These are phyloP conservation scores for Drosophila dives DNA, from an alignment of 2,888 invertebrate species.

Conservation along the genomic window DNA sequence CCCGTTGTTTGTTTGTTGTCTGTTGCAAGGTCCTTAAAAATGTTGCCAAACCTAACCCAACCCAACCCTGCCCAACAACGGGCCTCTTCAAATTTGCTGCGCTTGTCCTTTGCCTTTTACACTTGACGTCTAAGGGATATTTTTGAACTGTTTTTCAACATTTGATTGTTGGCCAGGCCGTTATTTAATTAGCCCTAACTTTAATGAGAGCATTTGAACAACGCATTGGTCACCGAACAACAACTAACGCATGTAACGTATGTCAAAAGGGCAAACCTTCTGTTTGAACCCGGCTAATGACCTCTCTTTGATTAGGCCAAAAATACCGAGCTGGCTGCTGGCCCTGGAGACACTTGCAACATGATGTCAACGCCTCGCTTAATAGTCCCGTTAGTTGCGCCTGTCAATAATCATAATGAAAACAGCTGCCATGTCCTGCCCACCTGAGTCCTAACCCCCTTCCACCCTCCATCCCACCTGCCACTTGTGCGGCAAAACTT, in stretches of 20 bases:
- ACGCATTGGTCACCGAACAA: conserved; percentile 24
- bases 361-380: conserved; percentile 71
- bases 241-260: conserved; percentile 26
- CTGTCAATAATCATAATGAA: conserved; percentile 78
- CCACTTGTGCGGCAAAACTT: conserved; percentile 58
- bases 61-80: neutral
- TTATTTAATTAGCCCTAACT: conserved; percentile 61
- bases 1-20: conserved; percentile 60
- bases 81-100: conserved; percentile 49
- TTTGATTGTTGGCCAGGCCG: conserved; percentile 30
- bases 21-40: conserved; percentile 58
- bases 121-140: conserved; percentile 14
- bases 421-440: conserved; percentile 64
- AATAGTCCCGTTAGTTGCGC: conserved; percentile 70
- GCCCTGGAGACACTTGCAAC: conserved; percentile 64
- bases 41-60: conserved; percentile 7
- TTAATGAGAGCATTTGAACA: conserved; percentile 57
- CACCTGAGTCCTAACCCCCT: conserved; percentile 25
- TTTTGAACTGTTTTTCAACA: conserved; percentile 47
- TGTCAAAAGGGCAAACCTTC: conserved; percentile 46
- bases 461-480: neutral
- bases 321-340: conserved; percentile 5
- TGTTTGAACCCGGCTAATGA: conserved; percentile 59
- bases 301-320: conserved; percentile 69
- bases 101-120: conserved; percentile 65